phyloP scores from a whole-genome alignment of 2,113 vertebrate genomes.

The Herpailurus yagouaroundi region DNA sequence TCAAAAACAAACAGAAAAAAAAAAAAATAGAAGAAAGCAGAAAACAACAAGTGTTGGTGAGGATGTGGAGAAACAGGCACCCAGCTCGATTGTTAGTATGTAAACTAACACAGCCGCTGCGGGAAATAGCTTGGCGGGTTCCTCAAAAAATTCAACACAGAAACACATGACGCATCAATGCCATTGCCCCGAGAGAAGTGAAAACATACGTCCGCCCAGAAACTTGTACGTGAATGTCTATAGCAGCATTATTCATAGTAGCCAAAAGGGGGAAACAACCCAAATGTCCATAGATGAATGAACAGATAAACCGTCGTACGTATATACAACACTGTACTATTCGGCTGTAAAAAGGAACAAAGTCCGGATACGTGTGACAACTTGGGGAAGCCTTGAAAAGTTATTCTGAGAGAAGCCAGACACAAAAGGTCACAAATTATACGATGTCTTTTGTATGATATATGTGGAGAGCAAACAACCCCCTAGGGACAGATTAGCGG shows the following conservation, averaged over 20 bases:
- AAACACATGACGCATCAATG: background rate
- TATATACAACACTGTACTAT: background rate
- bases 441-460: too few relatives aligned
- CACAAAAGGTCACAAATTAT: background rate
- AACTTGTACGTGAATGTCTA: background rate
- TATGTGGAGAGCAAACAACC: background rate
- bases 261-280: background rate
- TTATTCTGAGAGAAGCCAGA: background rate
- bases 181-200: background rate
- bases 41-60: background rate
- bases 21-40: background rate
- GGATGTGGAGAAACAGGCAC: background rate
- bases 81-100: background rate
- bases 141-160: background rate
- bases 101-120: background rate
- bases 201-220: background rate
- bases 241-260: background rate
- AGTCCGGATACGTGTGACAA: background rate
- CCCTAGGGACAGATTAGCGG: background rate
- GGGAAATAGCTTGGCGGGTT: background rate
- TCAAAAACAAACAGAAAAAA: too few relatives aligned
- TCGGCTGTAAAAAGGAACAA: background rate
- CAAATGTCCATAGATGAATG: background rate
- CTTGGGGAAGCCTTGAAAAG: background rate
- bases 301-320: background rate